Conservation (phyloP, 2,888 invertebrate genomes). For the Zootermopsis nevadensis region DNA sequence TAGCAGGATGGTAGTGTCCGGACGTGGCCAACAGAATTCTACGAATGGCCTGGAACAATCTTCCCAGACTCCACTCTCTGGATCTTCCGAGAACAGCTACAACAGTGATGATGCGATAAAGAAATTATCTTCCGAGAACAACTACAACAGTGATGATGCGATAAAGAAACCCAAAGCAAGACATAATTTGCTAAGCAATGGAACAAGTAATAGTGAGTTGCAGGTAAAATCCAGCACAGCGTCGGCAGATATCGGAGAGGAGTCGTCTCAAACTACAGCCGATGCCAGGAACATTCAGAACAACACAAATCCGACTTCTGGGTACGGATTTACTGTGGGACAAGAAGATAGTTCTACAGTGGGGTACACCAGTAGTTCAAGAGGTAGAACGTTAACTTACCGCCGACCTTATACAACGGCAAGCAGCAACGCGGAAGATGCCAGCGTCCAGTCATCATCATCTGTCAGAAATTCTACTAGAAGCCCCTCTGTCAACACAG, state of each 20-base stretch:
- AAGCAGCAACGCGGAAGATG: not conserved
- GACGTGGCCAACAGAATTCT: not conserved
- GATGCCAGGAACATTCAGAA: not conserved
- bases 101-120: not conserved
- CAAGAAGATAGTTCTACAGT: not conserved
- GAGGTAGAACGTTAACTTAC: constrained; percentile 1
- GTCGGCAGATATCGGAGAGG: not conserved
- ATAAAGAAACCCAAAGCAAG: not conserved
- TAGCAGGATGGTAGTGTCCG: not conserved
- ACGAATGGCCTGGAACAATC: not conserved
- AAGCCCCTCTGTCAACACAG: not conserved
- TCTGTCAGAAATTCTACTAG: not conserved
- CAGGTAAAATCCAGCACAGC: not conserved
- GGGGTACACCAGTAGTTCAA: not conserved
- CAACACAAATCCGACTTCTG: not conserved
- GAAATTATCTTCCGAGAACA: not conserved
- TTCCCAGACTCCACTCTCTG: not conserved
- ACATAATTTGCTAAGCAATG: not conserved
- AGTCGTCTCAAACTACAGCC: not conserved
- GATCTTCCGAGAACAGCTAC: not conserved
- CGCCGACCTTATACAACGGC: not conserved
- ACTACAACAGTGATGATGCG: not conserved
- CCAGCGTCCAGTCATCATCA: not conserved
- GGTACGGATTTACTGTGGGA: not conserved
- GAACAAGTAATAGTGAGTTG: not conserved